Base-by-base conservation (phyloP, 2,797 vertebrate species). In the Pseudomugil tenellus region DNA sequence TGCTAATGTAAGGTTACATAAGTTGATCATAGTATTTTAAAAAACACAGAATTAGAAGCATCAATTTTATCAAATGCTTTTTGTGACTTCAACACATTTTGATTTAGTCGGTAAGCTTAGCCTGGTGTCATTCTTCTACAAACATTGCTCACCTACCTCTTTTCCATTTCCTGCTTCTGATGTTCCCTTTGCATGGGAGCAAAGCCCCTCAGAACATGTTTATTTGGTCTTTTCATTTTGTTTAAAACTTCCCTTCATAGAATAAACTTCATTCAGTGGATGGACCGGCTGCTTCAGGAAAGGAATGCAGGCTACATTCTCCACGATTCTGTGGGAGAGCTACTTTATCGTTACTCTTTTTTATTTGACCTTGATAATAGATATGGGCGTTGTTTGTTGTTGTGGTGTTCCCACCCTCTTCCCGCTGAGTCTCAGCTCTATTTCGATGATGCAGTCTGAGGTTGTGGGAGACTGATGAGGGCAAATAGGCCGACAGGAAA, bases 151-250 rank as follows among this genome's bases (percentile, higher is more conserved):
- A 49, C 6, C 28, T 17, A 57, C 26, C 51, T 66, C 11, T 32
- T 66, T 48, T 46, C 58, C 25, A 17, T 34, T 17, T 68, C 54
- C 35, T 60, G 19, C 48, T 65, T 49, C n/a, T 7, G 4, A 57
- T 12, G 26, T 53, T 58, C 32, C 62, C 52, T 23, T 29, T 1
- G 1, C 31, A 31, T 43, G 1, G 76, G 53, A 84, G 70, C 72
- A 0, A 34, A 32, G 58, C 76, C 63, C 75, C 72, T 78, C 61
- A 70, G 41, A 68, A 54, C 37, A 23, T 86, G 85, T 91, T 92
- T 92, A 89, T 90, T 91, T 69, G 75, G 57, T 35, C 63, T 81
- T 63, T 69, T 84, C 68, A 49, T 43, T 89, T 91, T 90, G 88
- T 92, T 92, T 89, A 72, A 80, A 79, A 62, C 57, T 3, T 37